phyloP scores from a whole-genome alignment of 2,888 invertebrate genomes.

The Idaea biselata region DNA sequence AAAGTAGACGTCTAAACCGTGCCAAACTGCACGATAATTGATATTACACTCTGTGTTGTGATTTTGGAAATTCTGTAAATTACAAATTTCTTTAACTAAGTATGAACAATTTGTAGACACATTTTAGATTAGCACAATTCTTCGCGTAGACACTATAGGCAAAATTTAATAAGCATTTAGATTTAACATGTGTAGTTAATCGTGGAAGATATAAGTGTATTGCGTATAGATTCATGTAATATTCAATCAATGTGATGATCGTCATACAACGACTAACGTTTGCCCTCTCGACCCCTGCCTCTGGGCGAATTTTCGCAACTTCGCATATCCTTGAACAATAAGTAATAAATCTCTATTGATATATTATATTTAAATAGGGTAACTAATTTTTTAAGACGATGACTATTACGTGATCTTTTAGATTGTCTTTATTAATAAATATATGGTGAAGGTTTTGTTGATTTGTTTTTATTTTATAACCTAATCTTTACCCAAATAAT shows the following conservation, averaged over 20 bases:
- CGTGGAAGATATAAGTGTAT: conserved; percentile 67
- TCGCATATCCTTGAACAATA: conserved; percentile 82
- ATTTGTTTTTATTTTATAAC: conserved; percentile 62
- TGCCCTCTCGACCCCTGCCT: conserved; percentile 51
- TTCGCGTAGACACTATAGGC: conserved; percentile 78
- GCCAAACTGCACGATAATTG: conserved; percentile 74
- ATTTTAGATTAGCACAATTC: conserved; percentile 80
- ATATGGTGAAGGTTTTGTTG: conserved; percentile 80
- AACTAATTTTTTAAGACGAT: conserved; percentile 81
- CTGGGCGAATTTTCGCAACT: conserved; percentile 72
- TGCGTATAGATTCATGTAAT: conserved; percentile 73
- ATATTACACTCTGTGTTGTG: conserved; percentile 82
- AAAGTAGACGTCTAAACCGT: conserved; percentile 66
- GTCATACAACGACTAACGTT: conserved; percentile 73
- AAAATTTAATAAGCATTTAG: conserved; percentile 73
- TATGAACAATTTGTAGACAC: conserved; percentile 72
- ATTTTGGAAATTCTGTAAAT: conserved; percentile 81
- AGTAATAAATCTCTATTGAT: conserved; percentile 72
- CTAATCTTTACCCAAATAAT: neutral
- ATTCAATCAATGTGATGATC: conserved; percentile 75
- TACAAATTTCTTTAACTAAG: conserved; percentile 66
- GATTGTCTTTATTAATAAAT: conserved; percentile 82
- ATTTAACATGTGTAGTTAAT: conserved; percentile 68
- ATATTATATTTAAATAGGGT: conserved; percentile 79
- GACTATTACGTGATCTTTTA: conserved; percentile 81